phyloP scores from a whole-genome alignment of 2,888 invertebrate species.

The Dermolepida albohirtum region DNA sequence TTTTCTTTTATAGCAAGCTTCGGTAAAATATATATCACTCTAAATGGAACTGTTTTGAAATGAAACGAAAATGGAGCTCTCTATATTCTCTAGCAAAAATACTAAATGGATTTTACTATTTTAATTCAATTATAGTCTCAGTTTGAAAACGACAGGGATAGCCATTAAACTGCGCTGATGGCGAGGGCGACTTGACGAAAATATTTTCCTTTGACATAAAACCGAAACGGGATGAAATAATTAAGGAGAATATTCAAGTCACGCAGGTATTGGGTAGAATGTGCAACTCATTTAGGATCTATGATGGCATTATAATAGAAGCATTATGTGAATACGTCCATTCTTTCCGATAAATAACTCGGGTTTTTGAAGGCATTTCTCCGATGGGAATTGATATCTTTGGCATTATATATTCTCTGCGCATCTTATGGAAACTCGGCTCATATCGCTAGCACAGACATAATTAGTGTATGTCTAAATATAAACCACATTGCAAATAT shows the following conservation, averaged over 20 bases:
- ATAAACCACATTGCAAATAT: no score
- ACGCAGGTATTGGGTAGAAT: conserved; percentile 40
- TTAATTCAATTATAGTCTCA: conserved; percentile 17
- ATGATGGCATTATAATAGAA: conserved; percentile 38
- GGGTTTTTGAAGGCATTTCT: conserved; percentile 22
- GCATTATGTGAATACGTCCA: conserved; percentile 41
- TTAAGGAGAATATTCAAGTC: conserved; percentile 42
- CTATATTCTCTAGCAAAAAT: not conserved
- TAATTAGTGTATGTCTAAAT: no score
- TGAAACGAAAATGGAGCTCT: not conserved
- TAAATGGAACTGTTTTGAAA: no score
- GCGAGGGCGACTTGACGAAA: conserved; percentile 26
- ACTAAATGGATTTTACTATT: not conserved
- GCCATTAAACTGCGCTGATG: conserved; percentile 10
- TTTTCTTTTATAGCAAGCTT: no score
- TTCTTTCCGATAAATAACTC: conserved; percentile 20
- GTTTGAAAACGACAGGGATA: conserved; percentile 10
- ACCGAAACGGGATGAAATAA: conserved; percentile 40
- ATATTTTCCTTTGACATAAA: conserved; percentile 40
- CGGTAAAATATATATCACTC: no score
- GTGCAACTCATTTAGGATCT: conserved; percentile 41
- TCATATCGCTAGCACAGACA: no score
- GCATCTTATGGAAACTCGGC: no score
- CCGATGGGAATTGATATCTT: conserved; percentile 3
- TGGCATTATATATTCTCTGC: not conserved